Percentiles rank a stretch among this genome's conserved stretches.
phyloP scores from a whole-genome alignment of 2,113 vertebrate species.

The Archocentrus centrarchus region DNA sequence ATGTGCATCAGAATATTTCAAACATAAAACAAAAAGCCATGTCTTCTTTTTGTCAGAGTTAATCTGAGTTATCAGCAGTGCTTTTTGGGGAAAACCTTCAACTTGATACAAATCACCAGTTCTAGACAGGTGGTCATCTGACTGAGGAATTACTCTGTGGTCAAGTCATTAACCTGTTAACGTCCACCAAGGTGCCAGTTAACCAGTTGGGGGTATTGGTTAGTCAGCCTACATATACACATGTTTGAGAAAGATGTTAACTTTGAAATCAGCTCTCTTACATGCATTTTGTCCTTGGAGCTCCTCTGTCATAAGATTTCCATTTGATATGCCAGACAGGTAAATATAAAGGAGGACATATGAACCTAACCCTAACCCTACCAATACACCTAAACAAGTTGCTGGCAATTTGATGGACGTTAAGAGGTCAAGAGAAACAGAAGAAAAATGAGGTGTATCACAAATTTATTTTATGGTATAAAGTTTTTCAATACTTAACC shows the following conservation, averaged over 20 bases:
- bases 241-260: background rate
- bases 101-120: background rate
- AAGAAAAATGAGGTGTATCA: background rate
- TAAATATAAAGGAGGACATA: background rate
- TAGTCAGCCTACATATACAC: background rate
- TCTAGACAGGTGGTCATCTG: background rate
- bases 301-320: accelerated
- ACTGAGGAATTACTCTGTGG: background rate
- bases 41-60: constrained; percentile 3
- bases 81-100: background rate
- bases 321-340: background rate
- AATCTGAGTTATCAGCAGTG: background rate
- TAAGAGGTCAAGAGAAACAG: background rate
- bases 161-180: background rate
- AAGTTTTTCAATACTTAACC: background rate
- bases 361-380: background rate
- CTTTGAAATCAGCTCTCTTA: background rate
- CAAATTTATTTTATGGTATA: background rate
- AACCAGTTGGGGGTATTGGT: background rate
- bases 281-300: background rate
- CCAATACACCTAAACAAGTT: background rate
- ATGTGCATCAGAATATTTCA: background rate
- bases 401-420: background rate
- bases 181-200: background rate
- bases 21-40: background rate